A percentile compares a stretch with the other conserved stretches of the same genome.
Conservation (phyloP, 2,797 vertebrate genomes). For the Scomberomorus guttatus region DNA sequence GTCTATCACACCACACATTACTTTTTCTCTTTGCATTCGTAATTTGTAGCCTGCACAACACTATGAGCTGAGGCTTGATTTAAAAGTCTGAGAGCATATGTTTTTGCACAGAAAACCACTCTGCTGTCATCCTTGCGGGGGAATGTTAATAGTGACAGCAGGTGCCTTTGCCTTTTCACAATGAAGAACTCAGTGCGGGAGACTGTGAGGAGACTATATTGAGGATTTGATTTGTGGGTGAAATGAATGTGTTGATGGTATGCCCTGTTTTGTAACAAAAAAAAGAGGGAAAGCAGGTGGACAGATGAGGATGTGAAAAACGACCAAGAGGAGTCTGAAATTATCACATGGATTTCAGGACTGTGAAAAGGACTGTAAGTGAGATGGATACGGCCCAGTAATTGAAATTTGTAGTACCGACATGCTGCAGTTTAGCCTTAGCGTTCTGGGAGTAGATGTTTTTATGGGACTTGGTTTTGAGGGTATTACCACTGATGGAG, state of each 20-base stretch:
- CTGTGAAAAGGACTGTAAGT: slow-evolving; percentile 30
- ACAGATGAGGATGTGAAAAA: slow-evolving; percentile 8
- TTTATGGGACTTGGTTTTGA: slow-evolving; percentile 40
- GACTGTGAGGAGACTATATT: slow-evolving; percentile 12
- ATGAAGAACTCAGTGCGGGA: background rate
- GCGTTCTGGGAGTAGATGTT: slow-evolving; percentile 46
- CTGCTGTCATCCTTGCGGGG: background rate
- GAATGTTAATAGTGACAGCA: slow-evolving; percentile 24
- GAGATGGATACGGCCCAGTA: slow-evolving; percentile 26
- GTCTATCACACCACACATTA: background rate
- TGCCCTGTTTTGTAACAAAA: slow-evolving; percentile 17
- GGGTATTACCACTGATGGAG: slow-evolving; percentile 31
- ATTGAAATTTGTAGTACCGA: slow-evolving; percentile 44
- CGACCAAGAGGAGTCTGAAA: slow-evolving; percentile 18
- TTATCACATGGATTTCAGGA: slow-evolving; percentile 21
- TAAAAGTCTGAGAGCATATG: slow-evolving; percentile 14
- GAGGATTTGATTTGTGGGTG: background rate
- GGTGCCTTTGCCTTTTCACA: slow-evolving; percentile 21
- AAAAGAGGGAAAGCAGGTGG: slow-evolving; percentile 18
- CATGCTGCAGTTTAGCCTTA: slow-evolving; percentile 37
- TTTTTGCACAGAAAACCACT: slow-evolving; percentile 11
- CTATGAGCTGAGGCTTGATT: background rate
- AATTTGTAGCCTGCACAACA: slow-evolving; percentile 6
- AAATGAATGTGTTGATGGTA: background rate
- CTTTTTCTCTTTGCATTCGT: slow-evolving; percentile 9